Base-by-base conservation (phyloP, 2,113 vertebrate genomes). In the Myiozetetes cayanensis region DNA sequence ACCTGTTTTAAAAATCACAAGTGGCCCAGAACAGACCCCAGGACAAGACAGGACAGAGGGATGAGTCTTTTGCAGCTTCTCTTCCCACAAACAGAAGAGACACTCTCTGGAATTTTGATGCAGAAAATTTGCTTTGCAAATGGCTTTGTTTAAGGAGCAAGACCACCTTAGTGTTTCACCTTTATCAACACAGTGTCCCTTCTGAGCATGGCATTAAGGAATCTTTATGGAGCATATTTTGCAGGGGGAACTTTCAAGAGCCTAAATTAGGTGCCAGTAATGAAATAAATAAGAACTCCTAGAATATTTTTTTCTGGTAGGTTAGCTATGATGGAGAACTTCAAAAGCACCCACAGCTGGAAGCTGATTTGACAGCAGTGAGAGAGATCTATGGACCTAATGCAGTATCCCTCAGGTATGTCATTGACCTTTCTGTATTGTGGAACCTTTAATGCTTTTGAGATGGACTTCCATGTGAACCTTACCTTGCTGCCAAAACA, bases 321-420 rank as follows among this genome's bases (percentile, higher is more conserved):
- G 98, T 98, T 93, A 98, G 97, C 96, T 98, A 98, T 56, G 98
- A 98, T n/a, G 98, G 98, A 43, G 98, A 98, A 70, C 97, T 98
- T 70, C 98, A 98, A 89, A 98, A 98, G 72, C 98, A 98, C 82
- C 98, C 98, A 25, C 98, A 98, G 87, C 93, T 98, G 67, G 98
- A 98, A 85, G 98, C 98, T 47, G 98, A 98, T 91, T 93, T 98
- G 86, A 97, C 97, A 28, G 98, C 98, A 11, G 98, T 98, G 93
- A 98, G 98, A 95, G 98, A 98, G 85, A 89, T 98, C 82, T 98
- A 98, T 68, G 98, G 98, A 84, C 97, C 97, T 82, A 97, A 97
- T 44, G 98, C 98, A 93, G 98, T 98, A 95, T 98, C 98, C 98
- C 98, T 98, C 98, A 98, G 98, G 98, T 98, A 97, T 86, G 44